These are phyloP conservation scores for Sinelater perroti DNA, from an alignment of 2,888 invertebrate species.

Conservation along the genomic window DNA sequence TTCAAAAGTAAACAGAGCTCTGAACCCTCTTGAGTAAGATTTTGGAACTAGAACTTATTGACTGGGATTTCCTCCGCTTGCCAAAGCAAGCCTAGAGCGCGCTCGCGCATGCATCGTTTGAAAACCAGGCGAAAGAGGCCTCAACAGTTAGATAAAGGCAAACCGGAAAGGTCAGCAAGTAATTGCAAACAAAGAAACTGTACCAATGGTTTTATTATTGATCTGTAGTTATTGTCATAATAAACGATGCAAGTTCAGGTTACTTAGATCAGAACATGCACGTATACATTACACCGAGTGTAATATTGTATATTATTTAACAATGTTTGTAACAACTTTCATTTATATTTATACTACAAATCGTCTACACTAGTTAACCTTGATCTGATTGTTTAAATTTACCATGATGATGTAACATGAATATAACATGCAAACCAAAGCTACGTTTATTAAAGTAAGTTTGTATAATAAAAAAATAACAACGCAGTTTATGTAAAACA, in stretches of 20 bases:
- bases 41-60: too few species aligned
- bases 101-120: too few species aligned
- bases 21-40: too few species aligned
- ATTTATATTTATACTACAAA: slow-evolving; percentile 33
- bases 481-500: slow-evolving; percentile 12
- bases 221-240: slow-evolving; percentile 60
- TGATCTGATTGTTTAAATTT: slow-evolving; percentile 38
- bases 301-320: slow-evolving; percentile 41
- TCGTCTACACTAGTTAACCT: slow-evolving; percentile 35
- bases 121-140: background rate
- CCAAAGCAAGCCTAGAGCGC: too few species aligned
- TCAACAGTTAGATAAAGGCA: background rate
- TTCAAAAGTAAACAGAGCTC: too few species aligned
- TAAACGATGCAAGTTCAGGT: slow-evolving; percentile 57
- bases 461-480: slow-evolving; percentile 22
- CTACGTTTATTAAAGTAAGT: slow-evolving; percentile 17
- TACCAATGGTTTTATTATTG: slow-evolving; percentile 54
- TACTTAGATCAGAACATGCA: slow-evolving; percentile 53
- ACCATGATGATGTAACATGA: slow-evolving; percentile 28
- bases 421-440: slow-evolving; percentile 15
- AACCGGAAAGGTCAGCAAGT: slow-evolving; percentile 12
- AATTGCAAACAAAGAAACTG: slow-evolving; percentile 35
- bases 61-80: too few species aligned
- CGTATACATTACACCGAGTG: slow-evolving; percentile 45
- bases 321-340: slow-evolving; percentile 39